Evolutionary conservation across 2,113 vertebrate genomes (phyloP), one percentile per base, ranked within the genome.

Genomic region (Caranx melampygus): DNA sequence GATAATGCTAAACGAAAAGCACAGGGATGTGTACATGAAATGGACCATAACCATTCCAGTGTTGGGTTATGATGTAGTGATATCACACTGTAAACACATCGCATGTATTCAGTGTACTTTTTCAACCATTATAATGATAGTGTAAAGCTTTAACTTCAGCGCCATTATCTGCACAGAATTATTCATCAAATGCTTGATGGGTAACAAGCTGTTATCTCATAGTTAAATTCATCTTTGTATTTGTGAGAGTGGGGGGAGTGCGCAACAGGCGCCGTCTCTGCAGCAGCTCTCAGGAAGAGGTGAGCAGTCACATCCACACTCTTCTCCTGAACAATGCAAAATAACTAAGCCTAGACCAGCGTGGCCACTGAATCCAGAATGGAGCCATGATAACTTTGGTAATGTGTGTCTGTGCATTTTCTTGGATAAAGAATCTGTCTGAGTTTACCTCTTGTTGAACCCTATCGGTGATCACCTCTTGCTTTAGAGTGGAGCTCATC

Each of bases 261-360:
- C 26, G 26, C 26, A 26, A 86, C 89, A 87, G 80, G 80, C 83
- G 86, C 68, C 37, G 59, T 78, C 82, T 83, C 88, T 82, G 75
- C 89, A 83, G 35, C 66, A 40, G 71, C 70, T 80, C 63, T 69
- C 68, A 68, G 67, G 42, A 61, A 47, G 33, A 79, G 67, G 85
- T 71, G 83, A 68, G 73, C 87, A 81, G 57, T 86, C 52, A 47
- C 80, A 77, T 65, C 72, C 80, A 47, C 86, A 77, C 57, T 70
- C 64, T 76, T 42, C 35, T 51, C 44, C 18, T 62, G 26, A 55
- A 65, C 0, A 21, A 67, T 35, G 35, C 26, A 68, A 20, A 72
- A 81, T 61, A 78, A 73, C 58, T 16, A 31, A 44, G 64, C 33
- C 75, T 45, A 12, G 35, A 42, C 47, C 44, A 73, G 44, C 21